Evolutionary conservation across 2,113 vertebrate species (phyloP).

Genomic region (Eudyptes chrysolophus): DNA sequence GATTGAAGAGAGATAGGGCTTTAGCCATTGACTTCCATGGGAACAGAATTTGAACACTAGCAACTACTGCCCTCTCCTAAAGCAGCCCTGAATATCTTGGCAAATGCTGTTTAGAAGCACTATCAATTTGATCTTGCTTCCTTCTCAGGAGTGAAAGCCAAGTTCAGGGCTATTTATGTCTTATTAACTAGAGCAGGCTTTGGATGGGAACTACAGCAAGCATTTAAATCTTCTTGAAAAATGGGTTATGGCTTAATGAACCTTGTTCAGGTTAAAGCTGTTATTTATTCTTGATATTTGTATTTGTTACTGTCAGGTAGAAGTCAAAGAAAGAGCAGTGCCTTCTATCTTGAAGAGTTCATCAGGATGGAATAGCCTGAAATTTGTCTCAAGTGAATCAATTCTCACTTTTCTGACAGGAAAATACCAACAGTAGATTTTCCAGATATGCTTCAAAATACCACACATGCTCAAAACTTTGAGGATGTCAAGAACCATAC

Average conservation of each 20-base stretch:
- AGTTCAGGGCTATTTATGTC: constrained; percentile 45
- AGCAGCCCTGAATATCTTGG: constrained; percentile 44
- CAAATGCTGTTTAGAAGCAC: constrained; percentile 39
- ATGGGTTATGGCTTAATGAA: constrained; percentile 32
- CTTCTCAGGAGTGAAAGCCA: constrained; percentile 46
- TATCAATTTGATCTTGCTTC: constrained; percentile 41
- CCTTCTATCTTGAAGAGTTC: constrained; percentile 25
- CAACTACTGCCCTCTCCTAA: constrained; percentile 14
- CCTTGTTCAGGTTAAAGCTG: constrained; percentile 20
- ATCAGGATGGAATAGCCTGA: constrained; percentile 25
- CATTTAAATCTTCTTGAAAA: constrained; percentile 43
- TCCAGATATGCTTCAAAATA: constrained; percentile 34
- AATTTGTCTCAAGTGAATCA: constrained; percentile 38
- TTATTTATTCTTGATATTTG: constrained; percentile 56
- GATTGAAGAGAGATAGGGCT: constrained; percentile 3
- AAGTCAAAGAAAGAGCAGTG: constrained; percentile 25
- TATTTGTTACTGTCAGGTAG: constrained; percentile 37
- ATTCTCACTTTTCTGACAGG: constrained; percentile 13
- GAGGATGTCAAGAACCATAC: neutral
- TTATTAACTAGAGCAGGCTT: constrained; percentile 33
- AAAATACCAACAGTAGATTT: constrained; percentile 39
- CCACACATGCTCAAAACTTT: constrained; percentile 8
- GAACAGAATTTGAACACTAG: constrained; percentile 11
- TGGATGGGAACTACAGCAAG: neutral
- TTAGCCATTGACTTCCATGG: constrained; percentile 25